Evolutionary conservation across 2,888 invertebrate species (phyloP).

Genomic region (Bibio marci): DNA sequence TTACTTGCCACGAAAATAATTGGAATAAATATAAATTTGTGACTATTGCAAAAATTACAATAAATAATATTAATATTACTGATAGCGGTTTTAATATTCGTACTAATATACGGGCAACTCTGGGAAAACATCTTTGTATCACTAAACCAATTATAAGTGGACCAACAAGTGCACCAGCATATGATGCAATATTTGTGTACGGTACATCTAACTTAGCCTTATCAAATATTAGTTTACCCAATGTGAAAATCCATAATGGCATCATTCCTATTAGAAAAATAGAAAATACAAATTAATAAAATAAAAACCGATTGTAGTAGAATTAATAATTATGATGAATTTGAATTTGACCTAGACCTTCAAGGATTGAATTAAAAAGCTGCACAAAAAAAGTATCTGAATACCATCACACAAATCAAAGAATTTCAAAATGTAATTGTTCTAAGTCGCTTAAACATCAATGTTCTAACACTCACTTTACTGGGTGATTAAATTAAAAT

Average conservation of each 20-base stretch:
- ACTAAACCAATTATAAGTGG: constrained; percentile 50
- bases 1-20: constrained; percentile 74
- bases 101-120: constrained; percentile 49
- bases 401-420: too few species aligned
- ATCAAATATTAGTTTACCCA: constrained; percentile 60
- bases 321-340: too few species aligned
- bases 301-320: not conserved
- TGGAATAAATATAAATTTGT: constrained; percentile 82
- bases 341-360: too few species aligned
- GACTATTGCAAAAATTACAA: constrained; percentile 69
- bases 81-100: constrained; percentile 74
- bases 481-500: too few species aligned
- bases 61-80: constrained; percentile 58
- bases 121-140: constrained; percentile 50
- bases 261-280: constrained; percentile 38
- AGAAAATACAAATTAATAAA: not conserved
- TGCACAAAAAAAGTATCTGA: too few species aligned
- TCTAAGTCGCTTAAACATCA: too few species aligned
- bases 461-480: too few species aligned
- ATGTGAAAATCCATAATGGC: constrained; percentile 80
- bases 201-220: constrained; percentile 59
- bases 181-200: constrained; percentile 53
- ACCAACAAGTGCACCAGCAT: constrained; percentile 57
- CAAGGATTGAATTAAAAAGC: too few species aligned
- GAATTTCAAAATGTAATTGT: too few species aligned